phyloP scores from a whole-genome alignment of 2,113 vertebrate genomes.

The Pseudopodoces humilis region DNA sequence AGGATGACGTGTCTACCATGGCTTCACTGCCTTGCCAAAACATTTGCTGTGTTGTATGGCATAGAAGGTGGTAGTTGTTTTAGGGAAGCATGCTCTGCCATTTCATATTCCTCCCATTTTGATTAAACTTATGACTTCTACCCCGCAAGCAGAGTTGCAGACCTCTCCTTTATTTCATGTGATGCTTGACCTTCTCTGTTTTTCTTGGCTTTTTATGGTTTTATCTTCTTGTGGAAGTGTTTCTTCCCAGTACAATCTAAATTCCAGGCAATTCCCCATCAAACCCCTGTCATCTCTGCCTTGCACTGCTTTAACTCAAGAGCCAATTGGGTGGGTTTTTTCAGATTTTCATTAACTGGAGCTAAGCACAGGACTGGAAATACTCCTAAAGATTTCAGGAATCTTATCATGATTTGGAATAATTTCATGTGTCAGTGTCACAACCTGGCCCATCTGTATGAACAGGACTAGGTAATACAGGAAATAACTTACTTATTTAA shows the following conservation, averaged over 20 bases:
- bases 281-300: neutral
- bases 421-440: neutral
- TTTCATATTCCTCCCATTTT: neutral
- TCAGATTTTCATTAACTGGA: neutral
- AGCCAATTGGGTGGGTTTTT: neutral
- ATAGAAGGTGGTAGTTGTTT: neutral
- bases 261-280: neutral
- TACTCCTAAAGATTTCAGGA: neutral
- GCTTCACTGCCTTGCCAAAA: constrained; percentile 21
- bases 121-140: neutral
- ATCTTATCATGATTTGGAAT: neutral
- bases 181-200: neutral
- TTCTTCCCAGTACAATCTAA: neutral
- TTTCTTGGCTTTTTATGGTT: neutral
- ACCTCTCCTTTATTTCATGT: neutral
- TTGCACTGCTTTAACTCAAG: neutral
- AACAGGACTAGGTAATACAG: neutral
- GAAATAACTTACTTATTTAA: neutral
- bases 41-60: neutral
- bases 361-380: neutral
- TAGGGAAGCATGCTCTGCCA: neutral
- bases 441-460: neutral
- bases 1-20: neutral
- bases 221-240: neutral
- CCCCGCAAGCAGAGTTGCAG: rapidly evolving